These are phyloP conservation scores for Notolabrus celidotus DNA, from an alignment of 2,797 vertebrate species.

Conservation along the genomic window DNA sequence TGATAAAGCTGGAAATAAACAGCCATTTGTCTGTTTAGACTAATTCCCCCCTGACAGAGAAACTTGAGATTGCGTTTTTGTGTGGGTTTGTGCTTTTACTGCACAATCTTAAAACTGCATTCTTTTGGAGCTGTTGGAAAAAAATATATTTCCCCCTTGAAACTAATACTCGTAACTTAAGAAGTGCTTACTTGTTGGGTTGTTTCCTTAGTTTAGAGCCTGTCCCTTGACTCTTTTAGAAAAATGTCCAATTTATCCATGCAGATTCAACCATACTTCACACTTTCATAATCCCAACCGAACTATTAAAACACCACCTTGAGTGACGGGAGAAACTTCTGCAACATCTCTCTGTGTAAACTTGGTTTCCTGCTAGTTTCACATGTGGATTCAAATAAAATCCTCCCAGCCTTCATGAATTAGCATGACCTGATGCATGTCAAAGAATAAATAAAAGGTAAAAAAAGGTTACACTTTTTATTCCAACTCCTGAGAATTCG, in stretches of 20 bases:
- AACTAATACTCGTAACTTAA: slow-evolving; percentile 8
- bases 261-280: slow-evolving; percentile 19
- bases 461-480: slow-evolving; percentile 12
- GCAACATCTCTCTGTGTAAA: background rate
- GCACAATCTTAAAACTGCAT: slow-evolving; percentile 22
- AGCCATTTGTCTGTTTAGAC: slow-evolving; percentile 53
- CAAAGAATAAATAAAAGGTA: slow-evolving; percentile 19
- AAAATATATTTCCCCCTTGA: slow-evolving; percentile 13
- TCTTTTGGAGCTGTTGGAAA: slow-evolving; percentile 16
- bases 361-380: background rate
- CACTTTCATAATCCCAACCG: slow-evolving; percentile 3
- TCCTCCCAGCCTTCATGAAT: slow-evolving; percentile 8
- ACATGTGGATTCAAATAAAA: background rate
- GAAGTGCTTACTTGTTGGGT: slow-evolving; percentile 4
- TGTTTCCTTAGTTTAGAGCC: slow-evolving; percentile 20
- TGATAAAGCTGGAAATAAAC: slow-evolving; percentile 61
- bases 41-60: slow-evolving; percentile 31
- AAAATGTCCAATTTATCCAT: slow-evolving; percentile 30
- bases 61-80: slow-evolving; percentile 9
- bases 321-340: slow-evolving; percentile 10
- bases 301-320: background rate
- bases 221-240: slow-evolving; percentile 12
- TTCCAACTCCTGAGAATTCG: slow-evolving; percentile 38
- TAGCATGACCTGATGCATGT: slow-evolving; percentile 18
- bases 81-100: slow-evolving; percentile 11